Evolutionary conservation across 2,113 vertebrate species (phyloP).

Genomic region (Pteruthius melanotis): DNA sequence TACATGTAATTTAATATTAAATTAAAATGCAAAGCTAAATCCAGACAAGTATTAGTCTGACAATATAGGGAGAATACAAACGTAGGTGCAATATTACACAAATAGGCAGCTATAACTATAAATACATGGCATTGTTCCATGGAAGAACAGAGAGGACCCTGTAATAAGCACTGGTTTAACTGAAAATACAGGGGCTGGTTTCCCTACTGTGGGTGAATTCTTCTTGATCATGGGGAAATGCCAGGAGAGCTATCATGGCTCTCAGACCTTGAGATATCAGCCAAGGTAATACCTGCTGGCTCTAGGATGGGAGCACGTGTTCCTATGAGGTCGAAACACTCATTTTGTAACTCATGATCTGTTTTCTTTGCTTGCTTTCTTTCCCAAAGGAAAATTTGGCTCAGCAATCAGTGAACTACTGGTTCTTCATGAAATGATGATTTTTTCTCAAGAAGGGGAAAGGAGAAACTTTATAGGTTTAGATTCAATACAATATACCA

Average conservation of each 20-base stretch:
- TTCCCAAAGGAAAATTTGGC: neutral
- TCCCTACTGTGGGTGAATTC: neutral
- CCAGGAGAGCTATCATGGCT: neutral
- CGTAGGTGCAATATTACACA: neutral
- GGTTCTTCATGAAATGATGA: neutral
- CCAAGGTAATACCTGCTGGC: neutral
- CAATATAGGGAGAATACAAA: neutral
- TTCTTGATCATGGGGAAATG: neutral
- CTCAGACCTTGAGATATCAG: neutral
- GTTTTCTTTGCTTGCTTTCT: neutral
- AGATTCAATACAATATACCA: neutral
- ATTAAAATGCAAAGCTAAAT: slow-evolving; percentile 42
- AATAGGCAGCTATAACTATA: neutral
- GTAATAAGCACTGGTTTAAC: neutral
- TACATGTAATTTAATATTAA: neutral
- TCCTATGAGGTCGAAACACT: neutral
- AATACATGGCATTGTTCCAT: neutral
- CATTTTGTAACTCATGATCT: neutral
- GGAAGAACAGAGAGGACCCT: neutral
- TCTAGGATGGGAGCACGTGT: neutral
- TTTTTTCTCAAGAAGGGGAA: neutral
- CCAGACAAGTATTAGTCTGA: neutral
- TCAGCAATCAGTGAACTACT: neutral
- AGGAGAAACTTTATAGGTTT: neutral
- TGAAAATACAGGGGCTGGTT: neutral